A percentile compares a stretch with the other conserved stretches of the same genome.
Conservation (phyloP, 92 coral and sea anemone genomes). For the Metridium senile region DNA sequence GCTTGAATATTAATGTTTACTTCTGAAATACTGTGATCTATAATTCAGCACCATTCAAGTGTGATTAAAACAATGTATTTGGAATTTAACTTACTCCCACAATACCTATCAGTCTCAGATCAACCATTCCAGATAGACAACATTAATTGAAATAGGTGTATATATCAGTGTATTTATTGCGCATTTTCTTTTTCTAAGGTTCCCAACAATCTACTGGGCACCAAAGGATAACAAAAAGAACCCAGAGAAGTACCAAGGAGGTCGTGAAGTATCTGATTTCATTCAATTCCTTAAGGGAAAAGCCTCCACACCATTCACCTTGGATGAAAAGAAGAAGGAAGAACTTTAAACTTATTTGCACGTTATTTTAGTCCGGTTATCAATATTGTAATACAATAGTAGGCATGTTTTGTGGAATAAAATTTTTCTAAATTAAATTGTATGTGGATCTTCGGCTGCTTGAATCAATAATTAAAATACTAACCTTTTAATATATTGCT, state of each 20-base stretch:
- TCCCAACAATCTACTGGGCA: slow-evolving; percentile 94
- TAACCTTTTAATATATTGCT: no score
- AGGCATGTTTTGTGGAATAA: slow-evolving; percentile 10
- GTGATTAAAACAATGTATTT: no score
- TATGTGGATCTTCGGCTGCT: no score
- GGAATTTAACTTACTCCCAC: no score
- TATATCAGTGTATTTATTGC: no score
- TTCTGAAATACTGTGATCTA: no score
- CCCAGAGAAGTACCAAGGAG: slow-evolving; percentile 85
- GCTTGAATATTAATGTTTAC: no score
- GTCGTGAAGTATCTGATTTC: slow-evolving; percentile 85
- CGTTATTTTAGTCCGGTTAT: neutral
- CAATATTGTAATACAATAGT: neutral
- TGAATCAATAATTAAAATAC: no score
- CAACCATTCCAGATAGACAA: no score
- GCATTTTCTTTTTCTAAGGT: slow-evolving; percentile 59
- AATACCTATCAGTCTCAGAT: no score
- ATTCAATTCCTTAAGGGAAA: slow-evolving; percentile 76
- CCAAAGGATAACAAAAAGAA: slow-evolving; percentile 81
- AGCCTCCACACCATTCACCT: slow-evolving; percentile 72
- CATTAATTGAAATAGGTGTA: no score
- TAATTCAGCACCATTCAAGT: no score
- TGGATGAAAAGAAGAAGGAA: slow-evolving; percentile 57
- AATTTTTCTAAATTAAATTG: neutral
- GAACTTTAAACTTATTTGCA: slow-evolving; percentile 26